Conservation (phyloP, 2,113 vertebrate species). For the Oryzias woworae region DNA sequence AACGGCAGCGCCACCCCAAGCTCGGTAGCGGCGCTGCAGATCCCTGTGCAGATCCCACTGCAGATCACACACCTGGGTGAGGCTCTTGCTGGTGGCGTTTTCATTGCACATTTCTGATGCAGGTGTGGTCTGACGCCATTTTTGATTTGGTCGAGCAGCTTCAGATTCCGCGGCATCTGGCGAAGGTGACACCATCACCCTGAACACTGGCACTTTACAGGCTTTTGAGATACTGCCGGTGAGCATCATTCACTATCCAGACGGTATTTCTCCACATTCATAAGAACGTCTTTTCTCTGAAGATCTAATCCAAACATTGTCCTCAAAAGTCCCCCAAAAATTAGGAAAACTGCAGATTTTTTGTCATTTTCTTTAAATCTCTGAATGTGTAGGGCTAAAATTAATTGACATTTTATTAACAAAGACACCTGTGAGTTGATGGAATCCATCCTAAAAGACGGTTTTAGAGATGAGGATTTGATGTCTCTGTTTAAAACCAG, state of each 20-base stretch:
- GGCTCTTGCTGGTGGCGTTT: slow-evolving; percentile 15
- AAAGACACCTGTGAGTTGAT: too few relatives aligned
- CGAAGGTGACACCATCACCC: slow-evolving; percentile 91
- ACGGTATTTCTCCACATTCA: background rate
- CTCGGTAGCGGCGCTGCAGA: slow-evolving; percentile 88
- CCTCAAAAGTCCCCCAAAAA: too few relatives aligned
- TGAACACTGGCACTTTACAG: slow-evolving; percentile 91
- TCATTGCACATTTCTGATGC: background rate
- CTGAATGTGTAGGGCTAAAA: too few relatives aligned
- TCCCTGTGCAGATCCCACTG: slow-evolving; percentile 87
- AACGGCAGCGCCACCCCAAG: slow-evolving; percentile 68
- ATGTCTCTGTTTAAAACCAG: too few relatives aligned
- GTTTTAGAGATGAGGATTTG: too few relatives aligned
- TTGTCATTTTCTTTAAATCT: background rate
- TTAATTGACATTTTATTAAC: too few relatives aligned
- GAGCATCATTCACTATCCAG: background rate
- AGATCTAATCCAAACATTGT: too few relatives aligned
- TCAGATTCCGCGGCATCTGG: slow-evolving; percentile 77
- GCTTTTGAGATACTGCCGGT: slow-evolving; percentile 92
- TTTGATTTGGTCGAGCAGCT: slow-evolving; percentile 27
- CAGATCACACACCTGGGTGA: slow-evolving; percentile 97
- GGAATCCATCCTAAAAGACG: too few relatives aligned
- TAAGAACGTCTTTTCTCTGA: too few relatives aligned
- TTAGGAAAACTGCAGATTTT: too few relatives aligned
- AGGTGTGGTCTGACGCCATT: background rate